Evolutionary conservation across 1,140 invertebrate genomes (phyloP), one percentile per base, ranked within the genome.

Genomic region (Hesperophylax magnus): DNA sequence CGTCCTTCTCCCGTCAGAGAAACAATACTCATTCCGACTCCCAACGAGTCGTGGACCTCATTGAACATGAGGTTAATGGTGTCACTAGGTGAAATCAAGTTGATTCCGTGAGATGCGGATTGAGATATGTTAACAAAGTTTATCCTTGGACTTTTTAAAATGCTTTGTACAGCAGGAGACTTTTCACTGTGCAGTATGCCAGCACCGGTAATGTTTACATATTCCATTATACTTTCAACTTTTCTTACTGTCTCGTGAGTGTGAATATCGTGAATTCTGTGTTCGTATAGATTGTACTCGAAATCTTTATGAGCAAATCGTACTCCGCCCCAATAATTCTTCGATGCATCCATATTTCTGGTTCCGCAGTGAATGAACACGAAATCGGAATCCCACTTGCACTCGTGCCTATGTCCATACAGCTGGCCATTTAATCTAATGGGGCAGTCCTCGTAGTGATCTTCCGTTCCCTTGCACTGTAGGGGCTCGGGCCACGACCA

Each of bases 141-240:
- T 63, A 99, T 94, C 20, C 89, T 90, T 0, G 98, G 98, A 84
- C 95, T 96, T 85, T 94, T 96, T 86, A 94, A 93, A 39, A 98
- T 94, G 24, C 95, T 93, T 87, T 99, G 96, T 58, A 99, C 90
- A 3, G 98, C 97, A 0, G 98, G 95, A 3, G 94, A 95, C 88
- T 97, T 98, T 89, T 99, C 97, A 86, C 97, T 97, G 86, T 99
- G 99, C 11, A 99, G 90, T 74, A 99, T 95, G 18, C 98, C 99
- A 65, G 98, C 99, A n/a, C 98, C 97, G 47, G 94, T 92, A 60
- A 99, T 96, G 82, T 97, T 94, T 0, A 99, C 93, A 86, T 94
- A 95, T 85, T 96, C 93, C 69, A 99, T 83, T 0, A 93, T 88
- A 18, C 97, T 98, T 85, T 96, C 95, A 52, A 92, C 89, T 82